These are phyloP conservation scores for Morinoia aosen DNA, from an alignment of 2,888 invertebrate species.

Conservation along the genomic window DNA sequence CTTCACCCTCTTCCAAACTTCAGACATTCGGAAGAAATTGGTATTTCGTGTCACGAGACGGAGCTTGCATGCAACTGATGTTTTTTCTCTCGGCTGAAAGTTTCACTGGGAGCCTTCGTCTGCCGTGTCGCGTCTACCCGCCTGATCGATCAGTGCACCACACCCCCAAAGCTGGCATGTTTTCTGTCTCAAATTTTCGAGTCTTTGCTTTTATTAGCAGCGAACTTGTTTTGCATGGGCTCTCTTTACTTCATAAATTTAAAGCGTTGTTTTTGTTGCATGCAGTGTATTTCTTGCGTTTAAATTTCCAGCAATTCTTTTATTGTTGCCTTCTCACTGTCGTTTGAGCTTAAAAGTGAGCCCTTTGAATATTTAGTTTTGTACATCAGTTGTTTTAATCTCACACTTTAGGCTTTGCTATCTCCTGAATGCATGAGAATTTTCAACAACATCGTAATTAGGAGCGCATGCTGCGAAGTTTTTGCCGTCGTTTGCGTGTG, in stretches of 20 bases:
- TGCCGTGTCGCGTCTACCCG: conserved; percentile 19
- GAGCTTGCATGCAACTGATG: neutral
- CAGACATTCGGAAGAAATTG: neutral
- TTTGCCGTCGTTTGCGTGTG: conserved; percentile 1
- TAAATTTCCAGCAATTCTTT: neutral
- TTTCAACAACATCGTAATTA: conserved; percentile 12
- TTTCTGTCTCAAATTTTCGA: conserved; percentile 49
- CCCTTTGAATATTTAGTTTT: neutral
- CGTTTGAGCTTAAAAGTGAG: neutral
- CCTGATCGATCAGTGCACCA: conserved; percentile 4
- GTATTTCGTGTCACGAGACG: neutral
- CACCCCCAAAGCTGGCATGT: conserved; percentile 19
- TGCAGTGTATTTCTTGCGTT: neutral
- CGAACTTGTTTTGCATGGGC: conserved; percentile 23
- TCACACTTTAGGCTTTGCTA: neutral
- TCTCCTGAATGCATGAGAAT: neutral
- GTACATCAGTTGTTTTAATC: neutral
- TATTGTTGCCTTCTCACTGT: neutral
- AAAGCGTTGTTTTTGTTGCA: neutral
- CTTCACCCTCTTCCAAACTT: neutral
- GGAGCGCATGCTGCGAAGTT: neutral
- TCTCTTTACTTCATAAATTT: conserved; percentile 24
- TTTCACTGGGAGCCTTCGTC: neutral
- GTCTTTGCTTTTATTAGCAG: conserved; percentile 9
- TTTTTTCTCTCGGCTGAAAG: neutral